Base-by-base conservation (phyloP, 2,888 invertebrate species). In the Conops quadrifasciatus region DNA sequence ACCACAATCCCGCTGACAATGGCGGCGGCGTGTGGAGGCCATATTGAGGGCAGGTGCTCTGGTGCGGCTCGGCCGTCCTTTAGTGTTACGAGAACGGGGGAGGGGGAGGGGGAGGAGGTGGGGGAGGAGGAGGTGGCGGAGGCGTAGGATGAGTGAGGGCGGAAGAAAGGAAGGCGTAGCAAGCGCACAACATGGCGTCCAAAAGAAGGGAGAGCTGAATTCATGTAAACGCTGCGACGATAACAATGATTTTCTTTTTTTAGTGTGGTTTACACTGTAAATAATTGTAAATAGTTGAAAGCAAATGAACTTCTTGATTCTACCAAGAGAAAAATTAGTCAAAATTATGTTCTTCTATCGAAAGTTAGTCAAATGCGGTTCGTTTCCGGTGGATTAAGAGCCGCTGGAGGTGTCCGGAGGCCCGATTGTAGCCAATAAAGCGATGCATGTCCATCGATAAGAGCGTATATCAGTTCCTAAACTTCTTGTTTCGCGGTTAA, bases 21-120 rank as follows among this genome's bases (percentile, higher is more conserved):
- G 89, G 80, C 84, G 89, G 92, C 82, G 91, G 92, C 59, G 93
- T 93, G 67, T 93, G 93, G 93, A 88, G 93, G 85, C 93, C 93
- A 77, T 93, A 93, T 88, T 93, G 88, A 85, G 84, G 83, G 81
- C 81, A 83, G 83, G 82, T 83, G 78, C 77, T 83, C 78, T 83
- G 83, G 83, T 83, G 83, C 81, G 83, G 84, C 78, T 84, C 83
- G 76, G 84, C 81, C 77, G 84, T 82, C 77, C 84, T 80, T 78
- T 84, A 84, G 82, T 83, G 83, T 78, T 83, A 84, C 82, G 81
- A 83, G 80, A 78, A 77, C 62, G 71, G 74, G 36, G 59, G 76
- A 79, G 74, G 74, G 74, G 76, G 78, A 73, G 77, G 65, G 56
- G 67, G 71, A 71, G 72, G 72, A 51, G 71, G 66, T 71, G 72